These are phyloP conservation scores for Tetragnatha montana DNA, from an alignment of 2,888 invertebrate genomes.

Conservation along the genomic window DNA sequence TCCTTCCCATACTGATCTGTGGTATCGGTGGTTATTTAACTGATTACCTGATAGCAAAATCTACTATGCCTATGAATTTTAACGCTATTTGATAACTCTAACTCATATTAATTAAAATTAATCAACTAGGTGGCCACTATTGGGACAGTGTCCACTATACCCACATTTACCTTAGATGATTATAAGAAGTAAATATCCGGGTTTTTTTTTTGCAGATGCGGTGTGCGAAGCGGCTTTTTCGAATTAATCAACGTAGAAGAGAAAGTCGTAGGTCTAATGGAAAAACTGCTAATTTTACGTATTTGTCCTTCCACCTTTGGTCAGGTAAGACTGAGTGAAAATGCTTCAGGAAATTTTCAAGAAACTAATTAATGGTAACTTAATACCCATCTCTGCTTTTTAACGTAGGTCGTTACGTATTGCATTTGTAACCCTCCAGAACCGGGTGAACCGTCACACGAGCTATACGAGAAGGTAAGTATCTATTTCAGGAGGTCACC, in stretches of 20 bases:
- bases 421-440: constrained; percentile 92
- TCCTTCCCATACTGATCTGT: no score
- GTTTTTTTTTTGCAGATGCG: constrained; percentile 83
- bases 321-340: constrained; percentile 78
- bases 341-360: background rate
- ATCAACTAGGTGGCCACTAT: no score
- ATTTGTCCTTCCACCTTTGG: constrained; percentile 94
- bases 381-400: background rate
- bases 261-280: constrained; percentile 86
- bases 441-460: constrained; percentile 90
- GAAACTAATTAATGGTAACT: background rate
- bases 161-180: no score
- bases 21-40: no score
- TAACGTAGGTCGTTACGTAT: constrained; percentile 85
- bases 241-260: constrained; percentile 93
- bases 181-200: no score
- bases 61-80: no score
- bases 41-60: no score
- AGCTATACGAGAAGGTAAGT: constrained; percentile 80
- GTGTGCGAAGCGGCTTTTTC: constrained; percentile 94
- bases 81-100: no score
- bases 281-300: constrained; percentile 94
- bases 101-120: no score
- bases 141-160: no score
- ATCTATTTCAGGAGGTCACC: background rate